These are phyloP conservation scores for Loripinus fragilis DNA, from an alignment of 2,888 invertebrate genomes.

Conservation along the genomic window DNA sequence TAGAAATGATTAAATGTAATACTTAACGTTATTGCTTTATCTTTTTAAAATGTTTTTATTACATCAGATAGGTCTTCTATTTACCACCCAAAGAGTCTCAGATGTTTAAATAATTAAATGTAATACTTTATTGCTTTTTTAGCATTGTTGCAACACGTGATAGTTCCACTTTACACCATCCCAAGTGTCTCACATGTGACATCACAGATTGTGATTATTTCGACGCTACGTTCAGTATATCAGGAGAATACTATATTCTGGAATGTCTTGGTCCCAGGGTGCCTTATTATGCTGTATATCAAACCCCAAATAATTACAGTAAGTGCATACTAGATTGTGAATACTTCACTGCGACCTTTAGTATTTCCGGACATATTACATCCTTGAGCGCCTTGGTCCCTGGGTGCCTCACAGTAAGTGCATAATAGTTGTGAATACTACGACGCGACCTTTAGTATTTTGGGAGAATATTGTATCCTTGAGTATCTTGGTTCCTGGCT, in stretches of 20 bases:
- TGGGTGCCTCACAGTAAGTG: conserved; percentile 91
- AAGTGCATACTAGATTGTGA: conserved; percentile 87
- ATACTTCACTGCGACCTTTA: conserved; percentile 87
- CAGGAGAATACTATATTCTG: conserved; percentile 91
- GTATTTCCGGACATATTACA: conserved; percentile 90
- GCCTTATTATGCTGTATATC: conserved; percentile 84
- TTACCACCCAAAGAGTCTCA: too few relatives aligned
- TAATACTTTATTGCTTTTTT: conserved; percentile 20
- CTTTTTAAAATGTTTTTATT: too few relatives aligned
- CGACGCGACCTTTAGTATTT: too few relatives aligned
- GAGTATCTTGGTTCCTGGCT: too few relatives aligned
- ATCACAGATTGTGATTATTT: conserved; percentile 92
- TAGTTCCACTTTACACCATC: conserved; percentile 38
- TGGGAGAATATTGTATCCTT: too few relatives aligned
- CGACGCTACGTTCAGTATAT: conserved; percentile 85
- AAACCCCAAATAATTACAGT: neutral
- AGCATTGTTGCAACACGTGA: conserved; percentile 57
- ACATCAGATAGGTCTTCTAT: too few relatives aligned
- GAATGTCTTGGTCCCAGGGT: conserved; percentile 96
- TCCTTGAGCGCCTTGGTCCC: conserved; percentile 95
- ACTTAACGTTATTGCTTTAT: too few relatives aligned
- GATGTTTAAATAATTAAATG: too few relatives aligned
- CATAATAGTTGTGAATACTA: too few relatives aligned
- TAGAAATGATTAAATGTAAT: too few relatives aligned
- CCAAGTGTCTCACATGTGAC: conserved; percentile 92